These are phyloP conservation scores for Gnatocerus cornutus DNA, from an alignment of 2,888 invertebrate genomes.

Conservation along the genomic window DNA sequence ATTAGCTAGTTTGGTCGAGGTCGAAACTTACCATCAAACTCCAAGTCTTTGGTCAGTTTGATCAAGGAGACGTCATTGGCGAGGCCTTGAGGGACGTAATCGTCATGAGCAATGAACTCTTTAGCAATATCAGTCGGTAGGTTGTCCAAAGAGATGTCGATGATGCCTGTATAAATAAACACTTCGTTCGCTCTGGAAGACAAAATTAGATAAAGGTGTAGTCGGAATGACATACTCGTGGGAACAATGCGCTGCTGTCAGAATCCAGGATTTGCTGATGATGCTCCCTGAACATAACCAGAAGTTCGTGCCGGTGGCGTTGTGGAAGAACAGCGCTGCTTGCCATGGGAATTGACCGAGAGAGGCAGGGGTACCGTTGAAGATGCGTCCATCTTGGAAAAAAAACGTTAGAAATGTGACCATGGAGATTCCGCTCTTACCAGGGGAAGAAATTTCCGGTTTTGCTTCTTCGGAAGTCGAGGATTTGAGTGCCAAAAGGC, in stretches of 20 bases:
- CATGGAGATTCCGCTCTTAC: no score
- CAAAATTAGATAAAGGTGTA: neutral
- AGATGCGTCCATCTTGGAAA: constrained; percentile 20
- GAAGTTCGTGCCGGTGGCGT: neutral
- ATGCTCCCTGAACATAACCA: constrained; percentile 29
- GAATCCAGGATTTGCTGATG: constrained; percentile 22
- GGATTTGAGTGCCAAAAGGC: no score
- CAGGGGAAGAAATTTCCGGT: no score
- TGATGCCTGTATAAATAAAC: constrained; percentile 17
- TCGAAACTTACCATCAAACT: constrained; percentile 39
- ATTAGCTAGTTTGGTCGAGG: neutral
- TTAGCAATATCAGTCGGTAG: neutral
- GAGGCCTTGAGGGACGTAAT: constrained; percentile 36
- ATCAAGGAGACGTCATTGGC: constrained; percentile 54
- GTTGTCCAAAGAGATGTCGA: constrained; percentile 9
- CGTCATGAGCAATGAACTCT: constrained; percentile 49
- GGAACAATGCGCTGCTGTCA: constrained; percentile 34
- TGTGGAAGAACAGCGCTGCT: constrained; percentile 27
- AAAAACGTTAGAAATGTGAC: no score
- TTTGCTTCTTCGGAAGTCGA: no score
- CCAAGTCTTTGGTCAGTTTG: constrained; percentile 45
- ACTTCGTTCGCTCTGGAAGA: constrained; percentile 6
- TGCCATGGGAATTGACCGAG: constrained; percentile 39
- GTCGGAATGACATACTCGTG: neutral
- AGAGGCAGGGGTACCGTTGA: constrained; percentile 23